phyloP scores from a whole-genome alignment of 1,140 invertebrate genomes.

The Notospermus geniculatus region DNA sequence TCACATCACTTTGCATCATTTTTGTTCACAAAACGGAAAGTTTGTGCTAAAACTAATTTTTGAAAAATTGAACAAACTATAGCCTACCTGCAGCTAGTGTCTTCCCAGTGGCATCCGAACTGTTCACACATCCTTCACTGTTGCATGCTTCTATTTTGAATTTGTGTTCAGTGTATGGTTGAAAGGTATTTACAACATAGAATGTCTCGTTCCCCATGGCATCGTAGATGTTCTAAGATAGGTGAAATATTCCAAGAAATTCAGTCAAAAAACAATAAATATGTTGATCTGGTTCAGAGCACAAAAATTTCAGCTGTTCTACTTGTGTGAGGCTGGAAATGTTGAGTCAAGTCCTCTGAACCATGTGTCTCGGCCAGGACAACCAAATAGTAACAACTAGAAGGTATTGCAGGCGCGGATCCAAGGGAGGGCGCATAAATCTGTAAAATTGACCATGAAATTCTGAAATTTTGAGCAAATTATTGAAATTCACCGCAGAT shows the following conservation, averaged over 20 bases:
- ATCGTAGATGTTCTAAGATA: slow-evolving; percentile 28
- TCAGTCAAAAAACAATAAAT: background rate
- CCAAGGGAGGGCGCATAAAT: too few relatives aligned
- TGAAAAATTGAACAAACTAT: background rate
- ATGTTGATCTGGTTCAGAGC: background rate
- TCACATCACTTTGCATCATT: slow-evolving; percentile 2
- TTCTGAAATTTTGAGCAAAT: too few relatives aligned
- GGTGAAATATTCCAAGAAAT: background rate
- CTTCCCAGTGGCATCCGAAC: slow-evolving; percentile 31
- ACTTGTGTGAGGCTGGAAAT: too few relatives aligned
- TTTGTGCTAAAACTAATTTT: background rate
- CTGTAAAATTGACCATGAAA: too few relatives aligned
- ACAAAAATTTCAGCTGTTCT: background rate
- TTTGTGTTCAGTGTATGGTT: slow-evolving; percentile 40
- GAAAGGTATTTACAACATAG: slow-evolving; percentile 31
- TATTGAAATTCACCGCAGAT: too few relatives aligned
- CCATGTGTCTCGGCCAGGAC: too few relatives aligned
- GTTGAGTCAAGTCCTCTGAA: too few relatives aligned
- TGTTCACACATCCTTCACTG: slow-evolving; percentile 49
- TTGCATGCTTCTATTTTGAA: slow-evolving; percentile 50
- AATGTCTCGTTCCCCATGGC: slow-evolving; percentile 17
- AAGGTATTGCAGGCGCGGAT: too few relatives aligned
- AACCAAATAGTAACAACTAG: too few relatives aligned
- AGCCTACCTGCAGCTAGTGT: slow-evolving; percentile 42
- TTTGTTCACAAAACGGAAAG: background rate